Percentiles rank a stretch among this genome's conserved stretches.
These are phyloP conservation scores for Dromius quadrimaculatus DNA, from an alignment of 2,888 invertebrate species.

Conservation along the genomic window DNA sequence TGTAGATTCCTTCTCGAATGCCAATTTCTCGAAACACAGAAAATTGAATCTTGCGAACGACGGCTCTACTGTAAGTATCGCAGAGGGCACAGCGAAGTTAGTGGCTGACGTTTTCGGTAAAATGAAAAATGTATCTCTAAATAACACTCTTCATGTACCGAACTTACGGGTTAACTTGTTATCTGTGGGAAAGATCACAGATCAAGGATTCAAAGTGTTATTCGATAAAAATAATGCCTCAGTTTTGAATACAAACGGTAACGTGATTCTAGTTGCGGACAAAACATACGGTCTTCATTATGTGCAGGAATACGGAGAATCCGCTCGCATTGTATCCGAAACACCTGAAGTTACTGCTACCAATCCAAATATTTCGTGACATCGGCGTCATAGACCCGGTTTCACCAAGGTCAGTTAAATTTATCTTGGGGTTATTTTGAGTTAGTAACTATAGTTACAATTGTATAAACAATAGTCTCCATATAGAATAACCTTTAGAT, in stretches of 20 bases:
- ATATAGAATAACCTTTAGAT: too few relatives aligned
- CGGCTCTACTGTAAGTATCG: conserved; percentile 3
- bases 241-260: too few relatives aligned
- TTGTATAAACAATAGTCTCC: too few relatives aligned
- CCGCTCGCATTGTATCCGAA: not conserved
- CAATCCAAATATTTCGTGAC: not conserved
- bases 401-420: too few relatives aligned
- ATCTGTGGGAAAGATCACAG: conserved; percentile 37
- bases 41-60: conserved; percentile 23
- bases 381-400: too few relatives aligned
- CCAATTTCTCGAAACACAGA: conserved; percentile 3
- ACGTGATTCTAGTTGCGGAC: not conserved
- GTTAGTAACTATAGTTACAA: too few relatives aligned
- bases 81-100: not conserved
- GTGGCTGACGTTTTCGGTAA: not conserved
- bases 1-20: not conserved
- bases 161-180: conserved; percentile 4
- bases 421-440: too few relatives aligned
- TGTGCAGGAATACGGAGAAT: conserved; percentile 4
- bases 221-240: conserved; percentile 9
- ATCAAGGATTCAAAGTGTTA: not conserved
- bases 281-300: not conserved
- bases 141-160: conserved; percentile 6
- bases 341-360: not conserved
- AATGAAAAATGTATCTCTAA: not conserved